Evolutionary conservation across 2,888 invertebrate genomes (phyloP).

Genomic region (Drepana falcataria): DNA sequence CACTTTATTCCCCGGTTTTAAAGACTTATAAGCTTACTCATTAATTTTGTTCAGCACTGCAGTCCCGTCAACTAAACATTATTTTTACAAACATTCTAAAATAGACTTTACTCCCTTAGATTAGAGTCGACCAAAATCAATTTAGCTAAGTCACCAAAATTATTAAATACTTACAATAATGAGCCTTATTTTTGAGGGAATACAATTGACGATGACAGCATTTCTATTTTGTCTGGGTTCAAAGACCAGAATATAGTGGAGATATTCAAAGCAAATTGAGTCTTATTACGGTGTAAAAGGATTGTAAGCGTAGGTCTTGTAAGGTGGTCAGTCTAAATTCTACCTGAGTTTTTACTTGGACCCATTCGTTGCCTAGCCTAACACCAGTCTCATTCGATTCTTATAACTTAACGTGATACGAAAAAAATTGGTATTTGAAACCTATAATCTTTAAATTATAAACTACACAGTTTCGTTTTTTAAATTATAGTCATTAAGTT

Average conservation of each 20-base stretch:
- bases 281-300: constrained; percentile 3
- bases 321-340: constrained; percentile 25
- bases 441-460: background rate
- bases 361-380: constrained; percentile 35
- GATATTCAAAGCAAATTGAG: constrained; percentile 3
- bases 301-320: constrained; percentile 2
- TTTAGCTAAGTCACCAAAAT: background rate
- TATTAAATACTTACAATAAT: constrained; percentile 7
- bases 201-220: constrained; percentile 23
- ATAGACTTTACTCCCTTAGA: constrained; percentile 3
- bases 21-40: constrained; percentile 5
- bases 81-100: constrained; percentile 7
- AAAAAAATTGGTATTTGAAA: background rate
- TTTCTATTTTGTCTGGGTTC: constrained; percentile 8
- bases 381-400: constrained; percentile 34
- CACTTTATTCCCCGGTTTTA: constrained; percentile 5
- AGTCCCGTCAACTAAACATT: constrained; percentile 13
- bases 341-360: constrained; percentile 44
- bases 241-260: constrained; percentile 6
- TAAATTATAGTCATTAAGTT: background rate
- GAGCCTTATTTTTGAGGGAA: constrained; percentile 15
- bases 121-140: constrained; percentile 7
- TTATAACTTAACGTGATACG: constrained; percentile 18
- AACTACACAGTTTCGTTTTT: background rate
- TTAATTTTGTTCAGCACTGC: constrained; percentile 11